phyloP scores from a whole-genome alignment of 2,888 invertebrate genomes.

The Eumacrocentrus americanus region DNA sequence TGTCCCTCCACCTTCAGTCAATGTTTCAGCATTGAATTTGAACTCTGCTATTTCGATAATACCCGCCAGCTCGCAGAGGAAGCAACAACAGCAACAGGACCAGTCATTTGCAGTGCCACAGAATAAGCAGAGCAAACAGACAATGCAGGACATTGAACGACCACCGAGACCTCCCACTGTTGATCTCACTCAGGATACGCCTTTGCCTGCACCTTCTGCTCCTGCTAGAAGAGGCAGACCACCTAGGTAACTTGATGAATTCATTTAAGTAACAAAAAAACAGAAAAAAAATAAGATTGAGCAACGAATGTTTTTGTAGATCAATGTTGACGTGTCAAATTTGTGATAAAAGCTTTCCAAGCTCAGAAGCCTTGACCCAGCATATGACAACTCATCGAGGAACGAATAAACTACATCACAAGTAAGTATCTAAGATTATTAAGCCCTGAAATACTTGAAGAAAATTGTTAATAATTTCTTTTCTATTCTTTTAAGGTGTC shows the following conservation, averaged over 20 bases:
- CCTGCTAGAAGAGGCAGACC: constrained; percentile 56
- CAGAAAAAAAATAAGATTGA: too few relatives aligned
- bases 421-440: too few relatives aligned
- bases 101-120: constrained; percentile 60
- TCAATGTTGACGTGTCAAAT: constrained; percentile 55
- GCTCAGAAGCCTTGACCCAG: constrained; percentile 61
- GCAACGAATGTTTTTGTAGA: too few relatives aligned
- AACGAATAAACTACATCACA: constrained; percentile 62
- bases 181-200: constrained; percentile 59
- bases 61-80: constrained; percentile 61
- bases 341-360: constrained; percentile 63
- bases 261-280: too few relatives aligned
- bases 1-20: constrained; percentile 40
- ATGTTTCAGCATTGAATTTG: constrained; percentile 63
- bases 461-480: not conserved
- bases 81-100: constrained; percentile 62
- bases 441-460: too few relatives aligned
- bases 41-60: constrained; percentile 70
- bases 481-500: constrained; percentile 63
- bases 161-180: constrained; percentile 63
- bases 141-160: constrained; percentile 57
- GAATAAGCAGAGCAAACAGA: constrained; percentile 48
- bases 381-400: constrained; percentile 62
- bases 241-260: constrained; percentile 56
- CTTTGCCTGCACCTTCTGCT: constrained; percentile 58